phyloP scores from a whole-genome alignment of 2,113 vertebrate species.

The Nycticryphes semicollaris region DNA sequence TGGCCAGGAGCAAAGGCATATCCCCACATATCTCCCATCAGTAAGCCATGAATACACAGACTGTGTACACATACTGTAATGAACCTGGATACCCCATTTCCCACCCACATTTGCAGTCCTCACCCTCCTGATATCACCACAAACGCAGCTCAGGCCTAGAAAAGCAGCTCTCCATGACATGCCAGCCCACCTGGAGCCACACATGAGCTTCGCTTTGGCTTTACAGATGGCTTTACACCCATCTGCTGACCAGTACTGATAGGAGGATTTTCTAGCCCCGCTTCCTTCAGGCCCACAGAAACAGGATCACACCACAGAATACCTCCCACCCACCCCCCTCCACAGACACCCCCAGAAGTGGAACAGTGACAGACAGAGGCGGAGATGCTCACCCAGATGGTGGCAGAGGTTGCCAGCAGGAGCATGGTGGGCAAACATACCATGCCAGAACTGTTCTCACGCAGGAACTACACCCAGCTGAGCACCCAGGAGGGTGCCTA shows the following conservation, averaged over 20 bases:
- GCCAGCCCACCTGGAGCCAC: fast-evolving
- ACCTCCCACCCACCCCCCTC: neutral
- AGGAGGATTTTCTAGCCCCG: neutral
- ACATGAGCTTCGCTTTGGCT: neutral
- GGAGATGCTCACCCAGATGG: neutral
- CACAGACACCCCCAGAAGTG: neutral
- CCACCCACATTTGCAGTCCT: neutral
- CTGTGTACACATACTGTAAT: neutral
- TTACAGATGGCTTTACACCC: too few relatives aligned
- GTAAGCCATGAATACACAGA: fast-evolving
- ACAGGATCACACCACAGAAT: neutral
- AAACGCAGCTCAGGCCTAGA: neutral
- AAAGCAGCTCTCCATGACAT: neutral
- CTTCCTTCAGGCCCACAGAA: neutral
- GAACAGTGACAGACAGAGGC: neutral
- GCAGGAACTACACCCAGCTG: neutral
- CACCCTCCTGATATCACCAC: neutral
- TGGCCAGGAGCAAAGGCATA: fast-evolving
- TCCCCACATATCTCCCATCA: fast-evolving
- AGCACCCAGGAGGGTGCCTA: neutral
- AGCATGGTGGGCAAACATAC: fast-evolving
- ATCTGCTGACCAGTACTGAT: too few relatives aligned
- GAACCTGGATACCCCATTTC: neutral
- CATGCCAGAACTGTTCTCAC: neutral
- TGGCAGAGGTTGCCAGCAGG: neutral